Conservation (phyloP, 2,113 vertebrate species). For the Asarcornis scutulata region DNA sequence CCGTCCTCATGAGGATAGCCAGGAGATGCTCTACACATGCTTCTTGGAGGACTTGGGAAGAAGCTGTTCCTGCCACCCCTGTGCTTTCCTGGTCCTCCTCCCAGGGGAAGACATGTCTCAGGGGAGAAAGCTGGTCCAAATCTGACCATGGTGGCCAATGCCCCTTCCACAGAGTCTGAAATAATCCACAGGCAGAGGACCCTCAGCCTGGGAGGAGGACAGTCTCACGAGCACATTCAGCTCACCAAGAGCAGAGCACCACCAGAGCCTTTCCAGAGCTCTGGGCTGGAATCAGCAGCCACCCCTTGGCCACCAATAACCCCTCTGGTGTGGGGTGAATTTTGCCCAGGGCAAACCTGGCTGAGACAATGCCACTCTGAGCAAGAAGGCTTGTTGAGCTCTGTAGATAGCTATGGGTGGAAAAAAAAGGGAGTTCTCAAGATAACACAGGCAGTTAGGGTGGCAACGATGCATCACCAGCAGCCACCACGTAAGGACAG, state of each 20-base stretch:
- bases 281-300: background rate
- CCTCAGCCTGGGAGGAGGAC: background rate
- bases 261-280: background rate
- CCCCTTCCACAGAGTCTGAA: background rate
- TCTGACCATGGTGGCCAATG: background rate
- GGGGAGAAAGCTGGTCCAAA: background rate
- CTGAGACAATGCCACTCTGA: background rate
- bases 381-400: background rate
- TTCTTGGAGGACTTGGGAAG: background rate
- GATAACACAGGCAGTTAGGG: background rate
- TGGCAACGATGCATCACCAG: conserved; percentile 36
- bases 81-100: background rate
- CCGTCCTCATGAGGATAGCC: background rate
- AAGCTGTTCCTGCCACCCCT: background rate
- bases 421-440: conserved; percentile 24
- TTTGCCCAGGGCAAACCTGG: fast-evolving
- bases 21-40: background rate
- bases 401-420: background rate
- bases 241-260: background rate
- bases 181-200: background rate
- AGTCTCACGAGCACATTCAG: background rate
- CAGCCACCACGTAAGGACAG: background rate
- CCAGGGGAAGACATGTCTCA: background rate
- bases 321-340: fast-evolving
- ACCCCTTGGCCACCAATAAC: fast-evolving